A percentile compares a stretch with the other conserved stretches of the same genome.
Evolutionary conservation across 2,113 vertebrate species (phyloP).

Genomic region (Cyphomyrus discorhynchus): DNA sequence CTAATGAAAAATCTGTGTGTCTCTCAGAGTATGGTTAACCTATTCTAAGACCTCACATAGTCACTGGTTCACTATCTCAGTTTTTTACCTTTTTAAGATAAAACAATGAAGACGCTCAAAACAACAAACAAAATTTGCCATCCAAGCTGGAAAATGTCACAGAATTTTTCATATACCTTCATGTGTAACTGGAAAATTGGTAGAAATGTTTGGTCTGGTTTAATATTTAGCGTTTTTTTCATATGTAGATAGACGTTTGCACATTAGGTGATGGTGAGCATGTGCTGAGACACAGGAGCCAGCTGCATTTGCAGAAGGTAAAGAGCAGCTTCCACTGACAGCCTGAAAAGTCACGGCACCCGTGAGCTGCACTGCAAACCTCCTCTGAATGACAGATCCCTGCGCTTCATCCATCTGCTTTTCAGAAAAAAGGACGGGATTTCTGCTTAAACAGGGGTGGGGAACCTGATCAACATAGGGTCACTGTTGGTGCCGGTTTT

Average conservation of each 20-base stretch:
- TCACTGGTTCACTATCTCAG: neutral
- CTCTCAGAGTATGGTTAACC: neutral
- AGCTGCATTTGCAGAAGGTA: neutral
- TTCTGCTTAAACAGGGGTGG: neutral
- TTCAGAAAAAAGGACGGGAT: neutral
- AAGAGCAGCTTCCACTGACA: neutral
- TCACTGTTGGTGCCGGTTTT: no score
- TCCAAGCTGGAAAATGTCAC: neutral
- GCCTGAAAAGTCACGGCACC: neutral
- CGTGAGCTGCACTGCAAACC: neutral
- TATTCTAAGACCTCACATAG: neutral
- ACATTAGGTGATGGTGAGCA: neutral
- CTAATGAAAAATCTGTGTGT: neutral
- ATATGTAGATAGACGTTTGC: neutral
- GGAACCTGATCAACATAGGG: neutral
- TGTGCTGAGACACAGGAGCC: neutral
- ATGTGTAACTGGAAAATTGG: neutral
- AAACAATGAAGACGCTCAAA: neutral
- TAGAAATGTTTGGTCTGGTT: neutral
- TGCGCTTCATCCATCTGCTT: neutral
- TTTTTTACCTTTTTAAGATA: neutral
- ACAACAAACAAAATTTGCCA: neutral
- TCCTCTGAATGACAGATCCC: neutral
- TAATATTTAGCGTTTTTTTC: neutral
- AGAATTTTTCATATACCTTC: neutral